Base-by-base conservation (phyloP, 37 sponge, comb jelly and placozoan species). In the Ianthella basta region DNA sequence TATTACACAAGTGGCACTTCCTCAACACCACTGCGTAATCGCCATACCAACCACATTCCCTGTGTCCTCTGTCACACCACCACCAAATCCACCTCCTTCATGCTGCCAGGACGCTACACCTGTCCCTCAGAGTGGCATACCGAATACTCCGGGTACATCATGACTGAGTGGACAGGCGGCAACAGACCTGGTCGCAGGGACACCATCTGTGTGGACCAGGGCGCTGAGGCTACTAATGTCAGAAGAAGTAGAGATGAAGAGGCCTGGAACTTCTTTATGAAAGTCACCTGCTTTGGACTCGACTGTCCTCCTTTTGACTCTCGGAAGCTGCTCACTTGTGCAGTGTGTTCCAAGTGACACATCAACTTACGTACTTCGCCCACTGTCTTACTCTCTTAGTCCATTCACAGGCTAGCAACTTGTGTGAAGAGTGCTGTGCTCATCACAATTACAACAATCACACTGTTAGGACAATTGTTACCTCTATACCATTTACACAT, bases 271-370 rank as follows among this genome's bases (percentile, higher is more conserved):
- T 61, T 13, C 29, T 4, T 61, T 6, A 61, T 61, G 64, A 3
- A 61, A 12, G 64, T 27, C 24, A 61, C 64, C 4, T 61, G 64
- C 29, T 13, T 29, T 61, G 64, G 64, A 4, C 64, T 61, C 64
- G 27, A 29, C 29, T 61, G 64, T 61, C 64, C 64, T 61, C 64
- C 64, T 13, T 61, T 29, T 61, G 64, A 61, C 64, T n/a, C 64
- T 10, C 27, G 14, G 27, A 61, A 27, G 29, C 64, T 12, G 4
- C 64, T 61, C 24, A 61, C 64, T 2, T 61, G 64, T 61, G 64
- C 13, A 61, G 64, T 61, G 12, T 61, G 64, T 12, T 29, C 64
- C 29, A 61, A 61, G 64, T 61, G 29, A 61, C 64, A 61, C 29
- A 13, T 10, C 24, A 13, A 3, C 2, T 10, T 61, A 2, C 29